Base-by-base conservation (phyloP, 2,113 vertebrate species). In the Orientallactaga bullata region DNA sequence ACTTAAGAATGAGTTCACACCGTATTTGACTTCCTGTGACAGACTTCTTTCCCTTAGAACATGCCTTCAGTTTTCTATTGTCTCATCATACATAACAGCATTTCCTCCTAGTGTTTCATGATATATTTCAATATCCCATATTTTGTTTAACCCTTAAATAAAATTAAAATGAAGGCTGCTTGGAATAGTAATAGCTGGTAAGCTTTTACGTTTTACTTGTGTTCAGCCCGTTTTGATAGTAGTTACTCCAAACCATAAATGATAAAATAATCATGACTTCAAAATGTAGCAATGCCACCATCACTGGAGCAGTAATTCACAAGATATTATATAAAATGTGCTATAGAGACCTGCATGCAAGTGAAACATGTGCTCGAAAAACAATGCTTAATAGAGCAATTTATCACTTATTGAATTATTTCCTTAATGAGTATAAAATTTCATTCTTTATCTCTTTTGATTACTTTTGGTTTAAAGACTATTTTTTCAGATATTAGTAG, bases 141-240 rank as follows among this genome's bases (percentile, higher is more conserved):
- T 74, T 82, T n/a, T 35, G 35, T 66, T n/a, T 76, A 5, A 83
- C 20, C 66, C 47, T 60, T 66, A 72, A 85, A 79, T 94, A n/a
- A 51, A 90, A 90, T 77, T 58, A 66, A 83, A 72, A 58, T 90
- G 5, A 69, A 71, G 10, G 21, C 3, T 68, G 3, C 8, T 58
- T 69, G 32, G 32, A 11, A 15, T 80, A 85, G 16, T 89, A 88
- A 93, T 85, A 68, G 11, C 37, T 65, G 3, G 72, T 65, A 63
- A 58, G 16, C 4, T 69, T 86, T 76, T 72, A 63, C 72, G 66
- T 88, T 88, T 95, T 85, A 47, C 47, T 81, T 90, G 28, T 71
- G 35, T 58, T 51, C 20, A 26, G 2, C 30, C 23, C 10, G 83
- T 39, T 68, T 21, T 51, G n/a, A 26, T 63, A 92, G 0, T 3